Conservation (phyloP, 2,113 vertebrate species). For the Psittacula cyanocephala region DNA sequence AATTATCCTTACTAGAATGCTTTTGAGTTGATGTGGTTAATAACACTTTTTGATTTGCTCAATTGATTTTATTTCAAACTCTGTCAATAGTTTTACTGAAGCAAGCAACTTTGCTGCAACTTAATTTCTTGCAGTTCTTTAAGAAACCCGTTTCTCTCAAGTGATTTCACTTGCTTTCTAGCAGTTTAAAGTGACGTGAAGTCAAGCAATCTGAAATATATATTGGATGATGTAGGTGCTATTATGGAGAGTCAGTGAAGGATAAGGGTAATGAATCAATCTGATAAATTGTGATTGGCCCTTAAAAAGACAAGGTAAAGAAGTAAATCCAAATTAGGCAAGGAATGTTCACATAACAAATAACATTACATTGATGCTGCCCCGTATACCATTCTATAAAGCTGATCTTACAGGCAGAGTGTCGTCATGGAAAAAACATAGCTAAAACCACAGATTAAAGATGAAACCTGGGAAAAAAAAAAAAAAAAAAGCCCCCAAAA, state of each 20-base stretch:
- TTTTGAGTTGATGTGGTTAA: background rate
- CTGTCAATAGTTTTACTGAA: background rate
- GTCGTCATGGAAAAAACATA: background rate
- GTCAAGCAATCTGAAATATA: background rate
- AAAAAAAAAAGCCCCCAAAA: background rate
- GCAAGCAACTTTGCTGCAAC: background rate
- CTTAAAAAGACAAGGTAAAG: background rate
- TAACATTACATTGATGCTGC: background rate
- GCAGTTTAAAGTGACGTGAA: background rate
- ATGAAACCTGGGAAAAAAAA: background rate
- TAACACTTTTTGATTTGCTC: background rate
- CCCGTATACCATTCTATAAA: background rate
- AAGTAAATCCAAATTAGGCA: constrained; percentile 1
- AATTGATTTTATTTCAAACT: constrained; percentile 24
- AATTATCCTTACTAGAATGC: background rate
- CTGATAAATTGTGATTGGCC: background rate
- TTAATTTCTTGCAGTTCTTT: background rate
- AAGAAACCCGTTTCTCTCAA: background rate
- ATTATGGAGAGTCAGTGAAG: background rate
- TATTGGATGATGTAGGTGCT: background rate
- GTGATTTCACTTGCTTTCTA: background rate
- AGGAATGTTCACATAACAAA: background rate
- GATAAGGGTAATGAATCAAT: constrained; percentile 9
- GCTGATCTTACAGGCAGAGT: background rate
- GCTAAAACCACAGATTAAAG: background rate